These are phyloP conservation scores for Ptyas mucosa DNA, from an alignment of 2,113 vertebrate genomes.

Conservation along the genomic window DNA sequence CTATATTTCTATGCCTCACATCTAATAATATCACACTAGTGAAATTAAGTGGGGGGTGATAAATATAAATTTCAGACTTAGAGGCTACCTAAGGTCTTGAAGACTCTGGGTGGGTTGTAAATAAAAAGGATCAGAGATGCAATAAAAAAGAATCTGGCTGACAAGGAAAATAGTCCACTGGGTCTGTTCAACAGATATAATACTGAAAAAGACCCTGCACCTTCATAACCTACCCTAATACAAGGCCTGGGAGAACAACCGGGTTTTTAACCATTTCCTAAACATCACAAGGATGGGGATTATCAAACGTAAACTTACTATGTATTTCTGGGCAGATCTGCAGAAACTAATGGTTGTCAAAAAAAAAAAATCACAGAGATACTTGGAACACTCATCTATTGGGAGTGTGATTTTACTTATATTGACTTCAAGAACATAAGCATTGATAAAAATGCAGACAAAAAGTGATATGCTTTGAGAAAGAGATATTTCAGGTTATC, in stretches of 20 bases:
- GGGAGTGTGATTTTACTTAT: background rate
- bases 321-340: background rate
- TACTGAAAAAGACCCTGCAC: background rate
- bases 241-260: background rate
- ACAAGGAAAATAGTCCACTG: background rate
- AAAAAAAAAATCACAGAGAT: background rate
- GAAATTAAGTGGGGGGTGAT: background rate
- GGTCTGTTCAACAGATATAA: background rate
- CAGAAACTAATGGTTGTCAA: background rate
- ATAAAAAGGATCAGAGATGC: background rate
- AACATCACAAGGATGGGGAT: background rate
- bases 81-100: background rate
- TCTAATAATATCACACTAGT: background rate
- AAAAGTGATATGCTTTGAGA: background rate
- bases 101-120: background rate
- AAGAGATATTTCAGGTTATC: background rate
- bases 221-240: background rate
- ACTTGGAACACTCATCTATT: background rate
- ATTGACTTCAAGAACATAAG: background rate
- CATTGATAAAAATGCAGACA: background rate
- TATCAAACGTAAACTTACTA: background rate
- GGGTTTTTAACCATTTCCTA: background rate
- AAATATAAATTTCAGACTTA: background rate
- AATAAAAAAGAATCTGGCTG: background rate
- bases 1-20: background rate